Percentiles rank a stretch among this genome's conserved stretches.
phyloP scores from a whole-genome alignment of 1,140 invertebrate species.

The Onthophagus taurus region DNA sequence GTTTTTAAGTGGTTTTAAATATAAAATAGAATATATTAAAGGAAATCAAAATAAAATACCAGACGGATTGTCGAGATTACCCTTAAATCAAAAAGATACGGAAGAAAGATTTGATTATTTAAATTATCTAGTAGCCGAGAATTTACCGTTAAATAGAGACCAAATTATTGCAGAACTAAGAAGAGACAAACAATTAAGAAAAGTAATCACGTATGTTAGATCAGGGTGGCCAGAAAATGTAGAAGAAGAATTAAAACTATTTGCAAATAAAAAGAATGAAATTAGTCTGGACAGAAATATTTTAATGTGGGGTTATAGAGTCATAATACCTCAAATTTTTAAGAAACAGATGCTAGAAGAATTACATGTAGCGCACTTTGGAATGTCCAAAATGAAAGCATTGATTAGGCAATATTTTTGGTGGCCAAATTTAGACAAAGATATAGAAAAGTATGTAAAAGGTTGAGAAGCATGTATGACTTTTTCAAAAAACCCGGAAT shows the following conservation, averaged over 20 bases:
- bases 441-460: slow-evolving; percentile 28
- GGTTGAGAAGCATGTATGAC: slow-evolving; percentile 25
- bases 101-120: slow-evolving; percentile 7
- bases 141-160: background rate
- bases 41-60: slow-evolving; percentile 18
- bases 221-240: slow-evolving; percentile 11
- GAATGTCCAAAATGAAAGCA: slow-evolving; percentile 35
- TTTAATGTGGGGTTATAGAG: slow-evolving; percentile 30
- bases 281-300: slow-evolving; percentile 23
- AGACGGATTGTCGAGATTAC: slow-evolving; percentile 20
- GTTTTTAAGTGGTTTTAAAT: slow-evolving; percentile 32
- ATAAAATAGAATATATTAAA: no score
- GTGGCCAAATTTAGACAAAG: slow-evolving; percentile 34
- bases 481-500: slow-evolving; percentile 10
- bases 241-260: slow-evolving; percentile 14
- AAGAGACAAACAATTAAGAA: slow-evolving; percentile 15
- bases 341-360: slow-evolving; percentile 24
- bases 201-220: slow-evolving; percentile 14
- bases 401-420: slow-evolving; percentile 33
- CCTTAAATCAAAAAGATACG: slow-evolving; percentile 3
- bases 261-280: slow-evolving; percentile 13
- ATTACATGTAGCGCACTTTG: slow-evolving; percentile 33
- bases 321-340: slow-evolving; percentile 27
- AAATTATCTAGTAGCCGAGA: slow-evolving; percentile 1
- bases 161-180: background rate